Percentiles rank a stretch among this genome's conserved stretches.
These are phyloP conservation scores for Tympanuchus pallidicinctus DNA, from an alignment of 2,113 vertebrate genomes.

Conservation along the genomic window DNA sequence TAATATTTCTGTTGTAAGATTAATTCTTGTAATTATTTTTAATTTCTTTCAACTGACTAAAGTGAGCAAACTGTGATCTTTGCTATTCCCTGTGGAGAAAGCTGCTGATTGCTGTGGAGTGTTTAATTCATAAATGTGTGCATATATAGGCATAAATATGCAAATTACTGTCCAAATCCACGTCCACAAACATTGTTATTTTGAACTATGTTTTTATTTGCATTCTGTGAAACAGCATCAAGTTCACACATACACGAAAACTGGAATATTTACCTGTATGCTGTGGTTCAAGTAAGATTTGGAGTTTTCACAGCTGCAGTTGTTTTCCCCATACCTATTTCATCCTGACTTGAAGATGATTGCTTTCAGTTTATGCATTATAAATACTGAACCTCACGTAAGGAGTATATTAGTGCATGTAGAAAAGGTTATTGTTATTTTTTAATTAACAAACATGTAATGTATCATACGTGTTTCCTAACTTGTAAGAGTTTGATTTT, in stretches of 20 bases:
- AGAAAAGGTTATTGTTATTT: not conserved
- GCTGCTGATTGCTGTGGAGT: not conserved
- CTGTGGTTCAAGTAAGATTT: not conserved
- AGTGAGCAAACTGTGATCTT: not conserved
- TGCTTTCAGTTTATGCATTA: not conserved
- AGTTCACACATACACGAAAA: not conserved
- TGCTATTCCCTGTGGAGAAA: not conserved
- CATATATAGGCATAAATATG: not conserved
- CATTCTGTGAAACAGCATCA: not conserved
- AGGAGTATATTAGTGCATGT: not conserved
- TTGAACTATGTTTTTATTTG: not conserved
- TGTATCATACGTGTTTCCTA: not conserved
- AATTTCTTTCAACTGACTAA: constrained; percentile 23
- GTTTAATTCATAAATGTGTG: not conserved
- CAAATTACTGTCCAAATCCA: not conserved
- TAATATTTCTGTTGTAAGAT: not conserved
- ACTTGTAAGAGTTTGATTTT: not conserved
- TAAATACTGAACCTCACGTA: not conserved
- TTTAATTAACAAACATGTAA: not conserved
- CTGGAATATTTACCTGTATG: not conserved
- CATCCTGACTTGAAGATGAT: not conserved
- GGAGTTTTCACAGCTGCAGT: not conserved
- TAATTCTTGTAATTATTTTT: not conserved
- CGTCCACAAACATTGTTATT: not conserved
- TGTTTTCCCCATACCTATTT: not conserved